These are phyloP conservation scores for Puffinus mauretanicus DNA, from an alignment of 2,113 vertebrate genomes.

Conservation along the genomic window DNA sequence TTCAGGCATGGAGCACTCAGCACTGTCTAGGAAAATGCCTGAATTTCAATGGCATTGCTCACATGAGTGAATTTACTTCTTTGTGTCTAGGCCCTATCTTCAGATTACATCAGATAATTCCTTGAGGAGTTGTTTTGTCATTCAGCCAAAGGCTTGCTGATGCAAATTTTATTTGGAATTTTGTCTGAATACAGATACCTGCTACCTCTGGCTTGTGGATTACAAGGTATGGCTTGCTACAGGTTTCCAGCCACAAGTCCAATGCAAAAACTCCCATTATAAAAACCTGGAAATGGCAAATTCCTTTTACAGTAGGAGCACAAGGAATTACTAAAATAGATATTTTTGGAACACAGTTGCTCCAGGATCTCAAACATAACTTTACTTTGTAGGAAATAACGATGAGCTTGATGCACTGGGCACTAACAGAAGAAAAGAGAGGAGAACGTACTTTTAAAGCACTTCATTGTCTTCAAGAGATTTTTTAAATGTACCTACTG, in stretches of 20 bases:
- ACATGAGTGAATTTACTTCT: not conserved
- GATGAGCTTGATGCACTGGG: not conserved
- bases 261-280: not conserved
- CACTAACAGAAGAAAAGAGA: not conserved
- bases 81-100: not conserved
- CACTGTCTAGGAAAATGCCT: not conserved
- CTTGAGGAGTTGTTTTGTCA: not conserved
- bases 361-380: not conserved
- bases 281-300: not conserved
- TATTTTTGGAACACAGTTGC: not conserved
- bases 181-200: not conserved
- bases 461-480: not conserved
- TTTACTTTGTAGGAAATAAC: not conserved
- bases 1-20: not conserved
- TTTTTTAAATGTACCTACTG: not conserved
- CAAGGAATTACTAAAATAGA: not conserved
- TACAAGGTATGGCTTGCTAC: not conserved
- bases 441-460: not conserved
- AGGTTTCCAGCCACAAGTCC: not conserved
- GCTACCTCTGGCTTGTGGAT: not conserved
- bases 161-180: not conserved
- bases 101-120: not conserved
- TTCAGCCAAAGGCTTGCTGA: not conserved
- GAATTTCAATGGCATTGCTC: not conserved
- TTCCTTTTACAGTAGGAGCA: not conserved